These are phyloP conservation scores for Crotalus viridis DNA, from an alignment of 2,113 vertebrate genomes.

Conservation along the genomic window DNA sequence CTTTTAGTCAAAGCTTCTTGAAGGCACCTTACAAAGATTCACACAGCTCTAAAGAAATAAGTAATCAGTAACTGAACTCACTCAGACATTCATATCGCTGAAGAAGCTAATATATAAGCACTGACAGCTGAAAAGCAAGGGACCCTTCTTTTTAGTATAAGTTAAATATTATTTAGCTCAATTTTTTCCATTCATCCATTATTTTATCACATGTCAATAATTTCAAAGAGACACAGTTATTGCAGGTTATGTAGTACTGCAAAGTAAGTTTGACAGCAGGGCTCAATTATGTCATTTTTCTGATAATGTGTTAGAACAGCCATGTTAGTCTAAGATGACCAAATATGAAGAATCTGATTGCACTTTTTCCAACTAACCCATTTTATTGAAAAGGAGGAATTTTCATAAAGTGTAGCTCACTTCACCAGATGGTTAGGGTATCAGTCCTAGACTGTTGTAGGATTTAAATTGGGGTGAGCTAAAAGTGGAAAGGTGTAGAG, in stretches of 20 bases:
- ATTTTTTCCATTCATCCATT: background rate
- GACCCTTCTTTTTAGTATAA: background rate
- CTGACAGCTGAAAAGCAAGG: background rate
- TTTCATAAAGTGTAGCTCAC: background rate
- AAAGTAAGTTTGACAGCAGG: background rate
- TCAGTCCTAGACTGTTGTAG: background rate
- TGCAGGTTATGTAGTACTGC: fast-evolving
- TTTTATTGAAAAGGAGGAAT: background rate
- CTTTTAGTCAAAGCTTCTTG: background rate
- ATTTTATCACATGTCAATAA: background rate
- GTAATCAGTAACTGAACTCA: background rate
- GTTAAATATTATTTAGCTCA: background rate
- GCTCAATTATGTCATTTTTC: background rate
- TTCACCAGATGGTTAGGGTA: background rate
- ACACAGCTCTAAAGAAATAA: background rate
- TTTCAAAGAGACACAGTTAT: background rate
- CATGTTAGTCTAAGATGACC: background rate
- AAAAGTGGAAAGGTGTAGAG: background rate
- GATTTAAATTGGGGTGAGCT: background rate
- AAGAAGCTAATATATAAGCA: background rate
- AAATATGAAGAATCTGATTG: background rate
- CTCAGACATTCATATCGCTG: background rate
- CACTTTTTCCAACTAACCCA: background rate
- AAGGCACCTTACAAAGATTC: background rate
- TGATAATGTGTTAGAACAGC: background rate